Evolutionary conservation across 2,113 vertebrate species (phyloP).

Genomic region (Clarias batrachus): DNA sequence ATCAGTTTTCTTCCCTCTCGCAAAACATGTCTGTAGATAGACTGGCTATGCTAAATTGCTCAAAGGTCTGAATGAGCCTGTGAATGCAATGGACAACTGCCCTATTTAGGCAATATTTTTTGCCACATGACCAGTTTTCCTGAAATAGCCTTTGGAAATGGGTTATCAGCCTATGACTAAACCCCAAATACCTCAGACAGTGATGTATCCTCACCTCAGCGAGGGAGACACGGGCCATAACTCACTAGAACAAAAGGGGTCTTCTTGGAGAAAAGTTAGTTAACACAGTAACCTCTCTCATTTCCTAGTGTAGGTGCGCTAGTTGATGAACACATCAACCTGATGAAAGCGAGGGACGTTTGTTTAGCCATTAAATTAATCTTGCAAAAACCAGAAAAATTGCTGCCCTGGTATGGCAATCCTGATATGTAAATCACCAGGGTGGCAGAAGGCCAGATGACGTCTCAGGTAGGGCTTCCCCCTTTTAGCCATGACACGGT

Average conservation of each 20-base stretch:
- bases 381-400: neutral
- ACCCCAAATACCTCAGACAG: constrained; percentile 3
- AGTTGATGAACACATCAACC: neutral
- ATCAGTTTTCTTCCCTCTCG: neutral
- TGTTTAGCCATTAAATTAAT: neutral
- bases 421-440: neutral
- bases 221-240: neutral
- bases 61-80: neutral
- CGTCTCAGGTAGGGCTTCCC: neutral
- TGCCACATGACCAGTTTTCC: neutral
- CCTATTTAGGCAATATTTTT: neutral
- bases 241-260: neutral
- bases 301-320: neutral
- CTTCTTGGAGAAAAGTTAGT: neutral
- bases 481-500: neutral
- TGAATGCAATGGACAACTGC: neutral
- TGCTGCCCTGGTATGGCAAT: neutral
- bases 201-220: neutral
- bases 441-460: neutral
- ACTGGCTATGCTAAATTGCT: neutral
- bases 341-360: neutral
- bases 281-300: neutral
- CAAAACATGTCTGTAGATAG: neutral
- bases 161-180: constrained; percentile 2
- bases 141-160: neutral